Evolutionary conservation across 1,140 invertebrate species (phyloP), one percentile per base, ranked within the genome.

Genomic region (Rhyzopertha dominica): DNA sequence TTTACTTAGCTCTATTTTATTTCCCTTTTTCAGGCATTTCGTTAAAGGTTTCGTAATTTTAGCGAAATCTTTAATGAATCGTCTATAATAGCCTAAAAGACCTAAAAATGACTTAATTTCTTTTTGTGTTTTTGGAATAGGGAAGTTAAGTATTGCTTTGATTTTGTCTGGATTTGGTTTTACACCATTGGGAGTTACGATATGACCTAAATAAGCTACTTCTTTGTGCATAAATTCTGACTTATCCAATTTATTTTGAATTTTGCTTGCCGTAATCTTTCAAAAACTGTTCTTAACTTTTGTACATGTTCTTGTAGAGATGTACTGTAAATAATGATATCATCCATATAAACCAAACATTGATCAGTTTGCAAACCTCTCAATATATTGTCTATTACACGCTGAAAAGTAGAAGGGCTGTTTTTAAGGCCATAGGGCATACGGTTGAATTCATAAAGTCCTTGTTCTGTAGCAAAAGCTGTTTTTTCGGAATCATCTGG

Each of bases 401-500:
- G 44, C 55, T 73, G 67, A 53, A 75, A 73, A 19, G 65, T 69
- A 2, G 62, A 54, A 1, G 64, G 66, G 9, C 67, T 61, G 31
- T 62, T 65, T 51, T 65, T 66, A 14, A 70, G 31, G 16, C 68
- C 68, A 34, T 70, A 69, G 10, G 64, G 63, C 52, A 72, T 59
- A 25, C 61, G 37, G 9, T 39, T 25, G 44, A 57, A 71, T 46
- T 69, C 53, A 40, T 61, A 72, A 38, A 66, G 63, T 10, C 63
- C 67, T n/a, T 54, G 50, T 19, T 54, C 53, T 3, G 54, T 49
- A 20, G 20, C 37, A 24, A 66, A 67, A 4, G 59, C 65, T 5
- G 63, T 66, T 54, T 63, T 63, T 4, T 12, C 36, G 26, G 31
- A 51, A 30, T 59, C 55, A 24, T 63, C 39, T 39, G 31, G 40